Base-by-base conservation (phyloP, 1,140 invertebrate species). In the Mesaphorura yosii region DNA sequence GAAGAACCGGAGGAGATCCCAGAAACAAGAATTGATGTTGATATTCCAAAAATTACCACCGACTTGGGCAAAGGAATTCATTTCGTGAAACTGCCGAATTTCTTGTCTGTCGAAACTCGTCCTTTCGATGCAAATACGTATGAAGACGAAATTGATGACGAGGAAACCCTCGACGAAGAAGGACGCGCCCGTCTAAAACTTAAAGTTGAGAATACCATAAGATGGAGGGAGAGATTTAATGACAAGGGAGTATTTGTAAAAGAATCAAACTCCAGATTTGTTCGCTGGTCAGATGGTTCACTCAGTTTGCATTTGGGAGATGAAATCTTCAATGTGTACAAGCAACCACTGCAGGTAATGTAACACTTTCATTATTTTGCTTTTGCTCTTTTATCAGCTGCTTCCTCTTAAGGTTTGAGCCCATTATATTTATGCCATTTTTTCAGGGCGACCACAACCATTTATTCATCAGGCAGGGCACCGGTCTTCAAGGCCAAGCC, bases 101-200 rank as follows among this genome's bases (percentile, higher is more conserved):
- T 94, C 67, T 76, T 94, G 58, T 90, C 87, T 0, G 86, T 91
- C 2, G 87, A 91, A 66, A 88, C 86, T 0, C 74, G 93, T 60
- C 94, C 94, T 0, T 99, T 96, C 68, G 93, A 98, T 70, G 78
- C 82, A 1, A 82, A 84, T 54, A 90, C 86, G 0, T 98, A 98
- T 70, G 95, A 98, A 73, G 94, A 98, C 75, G 95, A 98, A 75
- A 91, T 98, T 61, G 94, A 98, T 66, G 95, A 98, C 65, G 93
- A 98, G 69, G 93, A 98, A 72, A 90, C 91, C 0, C 73, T 96
- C 45, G 93, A 98, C 70, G 95, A 98, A 68, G 95, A 98, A 76
- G 95, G 95, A 64, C 73, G 92, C 56, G 86, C 88, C n/a, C 78
- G 84, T 49, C 69, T 90, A 28, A 92, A 92, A 71, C 69, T 92